A percentile compares a stretch with the other conserved stretches of the same genome.
Evolutionary conservation across 2,113 vertebrate species (phyloP).

Genomic region (Petromus typicus): DNA sequence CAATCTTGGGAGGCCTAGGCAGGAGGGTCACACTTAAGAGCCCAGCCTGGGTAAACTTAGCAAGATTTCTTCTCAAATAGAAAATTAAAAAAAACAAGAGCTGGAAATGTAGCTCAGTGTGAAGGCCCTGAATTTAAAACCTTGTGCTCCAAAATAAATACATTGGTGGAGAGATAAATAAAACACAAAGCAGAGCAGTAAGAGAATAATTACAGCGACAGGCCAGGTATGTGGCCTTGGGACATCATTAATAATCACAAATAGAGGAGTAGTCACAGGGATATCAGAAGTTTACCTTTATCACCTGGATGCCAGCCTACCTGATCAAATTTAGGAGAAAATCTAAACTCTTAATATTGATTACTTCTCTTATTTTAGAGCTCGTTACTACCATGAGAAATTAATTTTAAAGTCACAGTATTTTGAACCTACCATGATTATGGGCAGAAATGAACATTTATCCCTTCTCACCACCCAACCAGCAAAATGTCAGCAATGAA

Average conservation of each 20-base stretch:
- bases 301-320: neutral
- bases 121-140: neutral
- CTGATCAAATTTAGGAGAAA: neutral
- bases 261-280: neutral
- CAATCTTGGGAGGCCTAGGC: no score
- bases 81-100: neutral
- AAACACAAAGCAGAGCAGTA: neutral
- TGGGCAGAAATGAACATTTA: conserved; percentile 25
- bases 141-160: neutral
- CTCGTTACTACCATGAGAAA: neutral
- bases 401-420: conserved; percentile 41
- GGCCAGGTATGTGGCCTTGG: neutral
- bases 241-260: neutral
- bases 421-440: neutral
- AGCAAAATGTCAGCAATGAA: neutral
- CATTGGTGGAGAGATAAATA: neutral
- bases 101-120: neutral
- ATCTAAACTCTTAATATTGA: neutral
- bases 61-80: neutral
- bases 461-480: neutral
- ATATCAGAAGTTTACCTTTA: neutral
- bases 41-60: neutral
- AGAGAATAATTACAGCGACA: neutral
- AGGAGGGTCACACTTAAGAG: neutral
- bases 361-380: conserved; percentile 19